phyloP scores from a whole-genome alignment of 2,113 vertebrate species.

The Oceanodroma tethys region DNA sequence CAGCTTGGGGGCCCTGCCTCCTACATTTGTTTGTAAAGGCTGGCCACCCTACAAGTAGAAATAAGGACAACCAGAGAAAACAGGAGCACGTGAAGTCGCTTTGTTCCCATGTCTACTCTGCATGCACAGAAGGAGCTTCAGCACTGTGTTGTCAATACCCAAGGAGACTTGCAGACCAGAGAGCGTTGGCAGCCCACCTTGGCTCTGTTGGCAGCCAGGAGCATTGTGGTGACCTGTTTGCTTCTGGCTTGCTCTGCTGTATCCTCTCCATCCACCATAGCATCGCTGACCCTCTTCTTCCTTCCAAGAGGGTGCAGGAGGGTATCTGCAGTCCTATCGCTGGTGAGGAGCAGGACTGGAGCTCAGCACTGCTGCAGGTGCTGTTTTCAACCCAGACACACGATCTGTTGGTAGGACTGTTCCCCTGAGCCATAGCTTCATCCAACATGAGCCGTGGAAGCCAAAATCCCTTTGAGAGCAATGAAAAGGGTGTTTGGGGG shows the following conservation, averaged over 20 bases:
- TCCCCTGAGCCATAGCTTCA: background rate
- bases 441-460: background rate
- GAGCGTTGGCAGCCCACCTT: background rate
- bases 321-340: background rate
- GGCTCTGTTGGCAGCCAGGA: background rate
- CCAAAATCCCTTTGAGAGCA: background rate
- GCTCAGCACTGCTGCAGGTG: background rate
- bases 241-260: background rate
- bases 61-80: background rate
- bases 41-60: background rate
- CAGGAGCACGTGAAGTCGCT: accelerated
- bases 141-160: accelerated
- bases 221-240: background rate
- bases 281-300: background rate
- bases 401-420: background rate
- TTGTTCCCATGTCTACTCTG: background rate
- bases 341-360: background rate
- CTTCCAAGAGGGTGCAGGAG: background rate
- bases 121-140: background rate
- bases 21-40: background rate
- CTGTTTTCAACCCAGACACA: background rate
- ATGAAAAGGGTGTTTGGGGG: background rate
- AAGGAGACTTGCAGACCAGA: background rate
- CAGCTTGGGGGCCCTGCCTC: background rate
- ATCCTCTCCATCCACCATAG: background rate